Base-by-base conservation (phyloP, 2,888 invertebrate species). In the Protodeltote pygarga region DNA sequence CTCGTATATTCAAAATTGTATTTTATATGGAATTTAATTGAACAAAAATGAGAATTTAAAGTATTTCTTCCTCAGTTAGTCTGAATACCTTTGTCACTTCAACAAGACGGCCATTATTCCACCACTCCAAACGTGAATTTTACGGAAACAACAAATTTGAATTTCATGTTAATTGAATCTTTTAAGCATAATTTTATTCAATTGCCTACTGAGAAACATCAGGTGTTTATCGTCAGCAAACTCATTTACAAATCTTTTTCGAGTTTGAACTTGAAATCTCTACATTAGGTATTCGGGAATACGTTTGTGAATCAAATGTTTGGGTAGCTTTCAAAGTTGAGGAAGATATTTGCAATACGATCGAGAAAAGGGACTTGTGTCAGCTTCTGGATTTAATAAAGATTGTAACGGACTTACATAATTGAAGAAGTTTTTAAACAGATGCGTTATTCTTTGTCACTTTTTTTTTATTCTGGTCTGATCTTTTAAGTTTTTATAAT, bases 181-280 rank as follows among this genome's bases (percentile, higher is more conserved):
- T 59, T 65, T 33, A 28, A 34, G 34, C 46, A 59, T 51, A 59
- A 59, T 34, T 51, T 47, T 51, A 48, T 57, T 63, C 57, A 63
- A 67, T 58, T 16, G 46, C 11, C 9, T 29, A 23, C 20, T 47
- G 65, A 47, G 68, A 58, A 63, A 34, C 19, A 33, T 51, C 68
- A 68, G 48, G 48, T 65, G 68, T 48, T 47, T 42, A 23, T 24
- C 2, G 25, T 31, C 21, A n/a, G 28, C 17, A 25, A 59, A 58
- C 68, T 65, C 39, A 64, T 64, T 65, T 68, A 42, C 35, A 59
- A 67, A 45, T 52, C 58, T 38, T 55, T 62, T 67, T 44, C 17
- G 28, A 63, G 27, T 48, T 35, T 1, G 5, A 50, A 33, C 46
- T 66, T 37, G 17, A 9, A 4, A 27, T 23, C 31, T n/a, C 13